Base-by-base conservation (phyloP, 2,888 invertebrate genomes). In the Patella ulyssiponensis region DNA sequence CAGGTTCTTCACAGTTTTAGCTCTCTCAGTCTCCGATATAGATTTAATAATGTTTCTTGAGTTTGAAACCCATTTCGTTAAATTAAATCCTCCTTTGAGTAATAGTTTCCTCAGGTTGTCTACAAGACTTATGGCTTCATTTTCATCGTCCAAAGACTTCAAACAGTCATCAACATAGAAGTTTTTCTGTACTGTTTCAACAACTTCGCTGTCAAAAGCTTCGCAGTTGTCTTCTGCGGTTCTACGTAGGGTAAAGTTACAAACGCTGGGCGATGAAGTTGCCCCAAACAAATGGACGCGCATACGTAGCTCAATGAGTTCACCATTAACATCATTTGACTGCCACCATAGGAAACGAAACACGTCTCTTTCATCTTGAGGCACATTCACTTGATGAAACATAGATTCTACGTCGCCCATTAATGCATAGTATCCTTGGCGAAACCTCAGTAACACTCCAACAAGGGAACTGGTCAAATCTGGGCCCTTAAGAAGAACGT, bases 21-120 rank as follows among this genome's bases (percentile, higher is more conserved):
- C 79, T 70, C 82, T 74, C 1, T 84, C 80, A 27, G 53, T 27
- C 12, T 7, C n/a, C 4, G 83, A 80, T 54, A 85, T 79, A 3
- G 78, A 69, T 17, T 71, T 33, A 71, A 86, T 78, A 2, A 85
- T 81, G 44, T 81, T 72, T 33, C 74, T 74, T 44, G 71, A 71
- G 52, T 81, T 81, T 7, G 77, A 78, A 17, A 84, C 12, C 78
- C 83, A 85, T 69, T 85, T 83, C 33, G 78, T 72, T 1, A 85
- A 58, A 11, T 75, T 52, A 33, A 78, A 84, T 14, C 80, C 79
- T 14, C 81, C 83, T 69, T 75, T 33, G 2, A 51, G 1, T 17
- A 73, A 27, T 4, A 79, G 7, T 1, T n/a, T 20, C 14, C 51
- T 56, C n/a, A 77, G 51, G 3, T 71, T 44, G 17, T 70, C n/a